These are phyloP conservation scores for Troides oblongomaculatus DNA, from an alignment of 2,888 invertebrate genomes.

Conservation along the genomic window DNA sequence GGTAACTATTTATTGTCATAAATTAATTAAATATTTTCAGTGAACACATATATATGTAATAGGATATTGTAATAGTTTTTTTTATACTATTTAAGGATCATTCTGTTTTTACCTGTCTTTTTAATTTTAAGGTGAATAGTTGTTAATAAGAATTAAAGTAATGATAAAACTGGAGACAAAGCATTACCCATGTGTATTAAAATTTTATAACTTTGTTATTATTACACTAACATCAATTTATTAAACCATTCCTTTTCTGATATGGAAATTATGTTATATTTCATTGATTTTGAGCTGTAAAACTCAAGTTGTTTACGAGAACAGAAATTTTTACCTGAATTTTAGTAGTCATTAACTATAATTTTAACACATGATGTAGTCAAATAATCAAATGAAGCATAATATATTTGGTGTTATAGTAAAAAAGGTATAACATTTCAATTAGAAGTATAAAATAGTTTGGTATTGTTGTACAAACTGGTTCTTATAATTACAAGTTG, in stretches of 20 bases:
- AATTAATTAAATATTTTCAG: not conserved
- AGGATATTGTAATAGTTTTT: conserved; percentile 70
- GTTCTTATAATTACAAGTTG: not conserved
- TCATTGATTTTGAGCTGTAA: too few species aligned
- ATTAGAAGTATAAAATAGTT: not conserved
- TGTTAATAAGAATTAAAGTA: not conserved
- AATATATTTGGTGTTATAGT: too few species aligned
- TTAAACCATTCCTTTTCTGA: not conserved
- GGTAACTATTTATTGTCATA: not conserved
- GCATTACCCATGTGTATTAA: not conserved
- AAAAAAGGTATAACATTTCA: not conserved
- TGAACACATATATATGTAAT: not conserved
- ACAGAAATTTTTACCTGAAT: too few species aligned
- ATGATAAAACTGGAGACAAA: not conserved
- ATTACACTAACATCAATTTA: not conserved
- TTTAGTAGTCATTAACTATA: too few species aligned
- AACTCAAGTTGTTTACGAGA: too few species aligned
- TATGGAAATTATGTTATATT: too few species aligned
- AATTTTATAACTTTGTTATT: not conserved
- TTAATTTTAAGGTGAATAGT: too few species aligned
- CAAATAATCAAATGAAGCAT: too few species aligned
- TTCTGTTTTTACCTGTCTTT: not conserved
- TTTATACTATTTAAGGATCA: conserved; percentile 80
- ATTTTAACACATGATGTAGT: too few species aligned
- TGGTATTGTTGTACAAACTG: too few species aligned